Base-by-base conservation (phyloP, 2,888 invertebrate genomes). In the Cryptus viduatorius region DNA sequence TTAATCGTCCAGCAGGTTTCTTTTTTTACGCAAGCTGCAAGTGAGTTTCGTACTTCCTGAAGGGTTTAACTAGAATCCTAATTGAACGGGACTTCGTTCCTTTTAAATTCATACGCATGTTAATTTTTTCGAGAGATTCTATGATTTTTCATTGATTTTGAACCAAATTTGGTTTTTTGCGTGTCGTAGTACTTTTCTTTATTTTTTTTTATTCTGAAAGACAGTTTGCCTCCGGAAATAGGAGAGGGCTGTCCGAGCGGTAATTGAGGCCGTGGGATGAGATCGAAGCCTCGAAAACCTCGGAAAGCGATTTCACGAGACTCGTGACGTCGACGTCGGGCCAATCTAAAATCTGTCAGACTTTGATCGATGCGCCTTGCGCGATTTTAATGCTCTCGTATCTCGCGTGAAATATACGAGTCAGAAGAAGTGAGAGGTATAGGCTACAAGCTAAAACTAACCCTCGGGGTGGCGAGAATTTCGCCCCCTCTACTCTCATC, bases 321-420 rank as follows among this genome's bases (percentile, higher is more conserved):
- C 85, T 88, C 68, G 86, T 86, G 86, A 87, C 86, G 75, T 86
- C 83, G 87, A 90, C 73, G 68, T 46, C 44, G 80, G 37, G 84
- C 86, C 91, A 92, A 93, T 93, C 92, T 93, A 93, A 93, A 93
- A 92, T 92, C 93, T 93, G 93, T 93, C 93, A 93, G 86, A 77
- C 87, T 90, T 92, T 93, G 93, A 93, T 93, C 93, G 93, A 93
- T 93, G 93, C 90, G 89, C 90, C 87, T 85, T 88, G 89, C 90
- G 90, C 91, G 89, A 90, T 92, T 92, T 92, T 92, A 92, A 92
- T 92, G 91, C 91, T 91, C 91, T 91, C 89, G 90, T 92, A 90
- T 90, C 90, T 91, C 92, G 89, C 89, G 69, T 78, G 76, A 79
- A 82, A 77, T 85, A 77, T 85, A 73, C 77, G 71, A 76, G 56